These are phyloP conservation scores for Enteromius thamalakanensis DNA, from an alignment of 2,797 vertebrate species.

Conservation along the genomic window DNA sequence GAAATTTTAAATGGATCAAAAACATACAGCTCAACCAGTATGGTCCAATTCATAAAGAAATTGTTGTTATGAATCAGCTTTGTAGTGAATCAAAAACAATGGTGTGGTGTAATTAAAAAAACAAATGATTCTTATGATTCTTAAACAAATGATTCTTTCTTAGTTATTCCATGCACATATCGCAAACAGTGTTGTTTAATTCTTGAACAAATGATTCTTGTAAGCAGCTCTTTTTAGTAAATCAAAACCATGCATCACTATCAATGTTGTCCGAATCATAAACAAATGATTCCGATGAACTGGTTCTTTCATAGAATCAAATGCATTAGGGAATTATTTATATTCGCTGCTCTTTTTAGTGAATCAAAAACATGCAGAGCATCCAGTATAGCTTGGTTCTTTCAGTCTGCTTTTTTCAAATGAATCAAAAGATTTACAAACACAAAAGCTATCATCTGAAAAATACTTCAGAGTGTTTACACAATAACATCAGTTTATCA, in stretches of 20 bases:
- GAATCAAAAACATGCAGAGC: neutral
- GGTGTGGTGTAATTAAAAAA: neutral
- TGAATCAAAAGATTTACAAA: neutral
- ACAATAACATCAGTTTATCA: neutral
- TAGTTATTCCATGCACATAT: neutral
- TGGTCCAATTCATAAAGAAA: neutral
- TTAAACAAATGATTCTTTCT: neutral
- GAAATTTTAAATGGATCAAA: neutral
- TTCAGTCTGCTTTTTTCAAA: neutral
- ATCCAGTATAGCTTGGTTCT: neutral
- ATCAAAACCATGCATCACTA: neutral
- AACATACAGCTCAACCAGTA: neutral
- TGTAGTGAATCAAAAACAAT: neutral
- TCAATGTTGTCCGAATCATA: neutral
- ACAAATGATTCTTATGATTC: too few species aligned
- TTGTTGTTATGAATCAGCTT: neutral
- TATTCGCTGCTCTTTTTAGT: neutral
- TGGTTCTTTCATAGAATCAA: neutral
- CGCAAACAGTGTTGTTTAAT: neutral
- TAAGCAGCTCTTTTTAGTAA: neutral
- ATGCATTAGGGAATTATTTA: neutral
- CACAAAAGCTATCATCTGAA: neutral
- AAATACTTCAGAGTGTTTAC: neutral
- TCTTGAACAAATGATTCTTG: neutral
- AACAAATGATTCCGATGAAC: neutral